Evolutionary conservation across 1,140 invertebrate species (phyloP), one percentile per base, ranked within the genome.

Genomic region (Euwallacea fornicatus): DNA sequence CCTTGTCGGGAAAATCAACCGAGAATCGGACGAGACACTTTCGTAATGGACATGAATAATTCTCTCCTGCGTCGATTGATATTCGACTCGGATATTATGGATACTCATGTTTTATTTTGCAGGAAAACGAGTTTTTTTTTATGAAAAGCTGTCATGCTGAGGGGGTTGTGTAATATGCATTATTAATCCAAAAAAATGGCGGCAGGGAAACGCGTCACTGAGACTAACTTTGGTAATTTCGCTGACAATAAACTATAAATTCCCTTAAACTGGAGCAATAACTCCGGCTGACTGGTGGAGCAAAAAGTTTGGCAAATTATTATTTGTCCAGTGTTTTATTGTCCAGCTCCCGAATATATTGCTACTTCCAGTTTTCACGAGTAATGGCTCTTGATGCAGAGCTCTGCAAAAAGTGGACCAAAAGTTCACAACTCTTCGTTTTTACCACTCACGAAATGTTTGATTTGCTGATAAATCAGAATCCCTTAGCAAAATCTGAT

Each of bases 251-350:
- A 65, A 53, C 62, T 53, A 54, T 50, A 65, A 65, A 65, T 50
- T 63, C 21, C 47, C 7, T 10, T n/a, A 13, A 43, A 62, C 13
- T 16, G 9, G 41, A 54, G 62, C 53, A 50, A 65, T 65, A 65
- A 63, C 44, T 63, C 61, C 44, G 21, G 13, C 10, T 16, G 61
- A 65, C 62, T 42, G 44, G 62, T 42, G 42, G 11, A n/a, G 59
- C n/a, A 65, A 65, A 65, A 65, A 65, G 46, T 65, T 65, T 65
- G 62, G 46, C 47, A 54, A 65, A 65, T 65, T 65, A 65, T 65
- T 65, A 65, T 65, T 65, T 65, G 62, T 65, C 47, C 62, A 7
- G 62, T 65, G 62, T 65, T 65, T 65, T 65, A 65, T 65, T 65
- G 33, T 63, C 43, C 13, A 43, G 60, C 44, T 65, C 41, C 21